Conservation (phyloP, 2,113 vertebrate genomes). For the Acrocephalus kingi region DNA sequence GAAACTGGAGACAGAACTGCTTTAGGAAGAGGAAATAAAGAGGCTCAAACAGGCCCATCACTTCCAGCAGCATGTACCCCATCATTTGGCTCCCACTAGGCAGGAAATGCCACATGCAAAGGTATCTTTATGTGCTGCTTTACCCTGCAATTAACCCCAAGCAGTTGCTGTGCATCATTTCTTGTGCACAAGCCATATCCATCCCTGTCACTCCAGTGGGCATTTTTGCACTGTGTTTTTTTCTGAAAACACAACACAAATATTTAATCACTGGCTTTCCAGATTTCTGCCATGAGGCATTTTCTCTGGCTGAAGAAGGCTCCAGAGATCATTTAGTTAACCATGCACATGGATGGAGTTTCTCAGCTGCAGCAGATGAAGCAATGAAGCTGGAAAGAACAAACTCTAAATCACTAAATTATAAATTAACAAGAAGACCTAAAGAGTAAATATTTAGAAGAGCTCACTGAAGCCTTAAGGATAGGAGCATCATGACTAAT, state of each 20-base stretch:
- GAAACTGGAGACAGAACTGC: not conserved
- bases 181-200: not conserved
- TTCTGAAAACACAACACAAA: not conserved
- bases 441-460: slow-evolving; percentile 26
- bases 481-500: not conserved
- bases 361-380: not conserved
- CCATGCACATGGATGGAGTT: not conserved
- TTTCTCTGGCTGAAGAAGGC: not conserved
- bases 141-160: not conserved
- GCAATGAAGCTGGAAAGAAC: not conserved
- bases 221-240: not conserved
- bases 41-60: rapidly evolving
- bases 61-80: not conserved
- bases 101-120: not conserved
- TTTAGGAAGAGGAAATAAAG: not conserved
- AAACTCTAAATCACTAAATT: not conserved
- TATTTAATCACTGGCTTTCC: not conserved
- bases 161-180: not conserved
- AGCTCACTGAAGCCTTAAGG: not conserved
- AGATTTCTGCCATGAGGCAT: not conserved
- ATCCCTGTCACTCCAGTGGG: too few relatives aligned
- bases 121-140: not conserved
- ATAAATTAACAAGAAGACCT: not conserved
- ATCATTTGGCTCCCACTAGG: rapidly evolving
- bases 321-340: not conserved